Evolutionary conservation across 2,888 invertebrate species (phyloP).

Genomic region (Buathra laborator): DNA sequence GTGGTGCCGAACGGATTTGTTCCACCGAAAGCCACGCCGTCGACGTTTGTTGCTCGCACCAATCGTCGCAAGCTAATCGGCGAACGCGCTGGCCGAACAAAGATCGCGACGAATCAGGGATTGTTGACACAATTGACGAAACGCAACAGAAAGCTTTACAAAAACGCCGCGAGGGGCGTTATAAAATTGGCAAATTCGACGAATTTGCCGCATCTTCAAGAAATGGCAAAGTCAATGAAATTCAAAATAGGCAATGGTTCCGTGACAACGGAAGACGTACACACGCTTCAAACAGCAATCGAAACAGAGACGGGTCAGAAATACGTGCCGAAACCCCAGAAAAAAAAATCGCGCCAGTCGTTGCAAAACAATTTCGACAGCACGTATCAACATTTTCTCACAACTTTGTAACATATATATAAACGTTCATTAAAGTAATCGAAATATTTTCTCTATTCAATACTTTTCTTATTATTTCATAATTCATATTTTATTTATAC

Average conservation of each 20-base stretch:
- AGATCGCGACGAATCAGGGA: background rate
- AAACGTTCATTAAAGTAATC: slow-evolving; percentile 44
- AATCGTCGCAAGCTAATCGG: background rate
- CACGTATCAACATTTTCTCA: background rate
- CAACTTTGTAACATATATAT: slow-evolving; percentile 23
- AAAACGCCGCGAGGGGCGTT: background rate
- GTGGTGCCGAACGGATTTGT: background rate
- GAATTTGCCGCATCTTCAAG: background rate
- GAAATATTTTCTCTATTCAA: slow-evolving; percentile 45
- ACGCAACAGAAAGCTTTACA: background rate
- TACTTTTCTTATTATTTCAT: background rate
- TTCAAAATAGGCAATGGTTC: background rate
- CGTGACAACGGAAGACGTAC: slow-evolving; percentile 6
- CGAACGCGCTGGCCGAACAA: background rate
- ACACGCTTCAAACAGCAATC: background rate
- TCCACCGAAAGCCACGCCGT: background rate
- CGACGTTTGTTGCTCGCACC: background rate
- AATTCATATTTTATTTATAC: background rate
- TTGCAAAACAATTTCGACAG: background rate
- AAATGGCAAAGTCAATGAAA: slow-evolving; percentile 18
- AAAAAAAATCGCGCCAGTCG: background rate
- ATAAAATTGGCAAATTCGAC: slow-evolving; percentile 15
- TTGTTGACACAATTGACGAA: background rate
- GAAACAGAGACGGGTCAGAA: no score
- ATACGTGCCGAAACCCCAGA: no score